phyloP scores from a whole-genome alignment of 2,888 invertebrate species.

The Luperina testacea region DNA sequence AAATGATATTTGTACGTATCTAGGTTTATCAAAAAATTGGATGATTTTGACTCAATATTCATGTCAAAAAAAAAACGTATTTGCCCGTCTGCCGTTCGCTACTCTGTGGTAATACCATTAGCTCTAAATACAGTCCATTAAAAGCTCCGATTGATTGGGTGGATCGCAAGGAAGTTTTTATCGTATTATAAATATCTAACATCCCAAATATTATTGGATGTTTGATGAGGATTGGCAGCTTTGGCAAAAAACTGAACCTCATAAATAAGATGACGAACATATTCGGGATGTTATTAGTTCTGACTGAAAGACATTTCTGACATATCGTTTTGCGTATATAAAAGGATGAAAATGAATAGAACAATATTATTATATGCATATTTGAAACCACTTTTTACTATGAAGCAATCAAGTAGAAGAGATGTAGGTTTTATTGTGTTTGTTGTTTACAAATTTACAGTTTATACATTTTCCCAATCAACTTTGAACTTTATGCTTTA shows the following conservation, averaged over 20 bases:
- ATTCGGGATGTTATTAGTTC: slow-evolving; percentile 31
- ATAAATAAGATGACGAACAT: slow-evolving; percentile 55
- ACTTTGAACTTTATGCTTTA: too few species aligned
- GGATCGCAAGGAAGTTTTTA: slow-evolving; percentile 77
- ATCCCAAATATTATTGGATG: slow-evolving; percentile 76
- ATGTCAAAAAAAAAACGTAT: neutral
- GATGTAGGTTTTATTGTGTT: neutral
- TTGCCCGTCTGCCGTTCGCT: slow-evolving; percentile 57
- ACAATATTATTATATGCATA: neutral
- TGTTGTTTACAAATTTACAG: too few species aligned
- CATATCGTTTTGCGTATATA: slow-evolving; percentile 29
- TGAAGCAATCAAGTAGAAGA: slow-evolving; percentile 9
- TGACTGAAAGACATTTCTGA: slow-evolving; percentile 30
- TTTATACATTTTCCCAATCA: too few species aligned
- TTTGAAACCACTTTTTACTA: slow-evolving; percentile 10
- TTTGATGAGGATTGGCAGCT: slow-evolving; percentile 79
- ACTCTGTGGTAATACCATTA: slow-evolving; percentile 79
- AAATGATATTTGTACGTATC: neutral
- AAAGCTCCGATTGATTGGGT: slow-evolving; percentile 82
- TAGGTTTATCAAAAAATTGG: neutral
- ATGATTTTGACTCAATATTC: neutral
- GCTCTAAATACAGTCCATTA: slow-evolving; percentile 82
- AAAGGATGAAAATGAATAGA: neutral
- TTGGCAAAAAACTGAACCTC: slow-evolving; percentile 66
- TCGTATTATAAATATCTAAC: slow-evolving; percentile 78